A percentile compares a stretch with the other conserved stretches of the same genome.
Evolutionary conservation across 1,140 invertebrate species (phyloP).

Genomic region (Latrodectus geometricus): DNA sequence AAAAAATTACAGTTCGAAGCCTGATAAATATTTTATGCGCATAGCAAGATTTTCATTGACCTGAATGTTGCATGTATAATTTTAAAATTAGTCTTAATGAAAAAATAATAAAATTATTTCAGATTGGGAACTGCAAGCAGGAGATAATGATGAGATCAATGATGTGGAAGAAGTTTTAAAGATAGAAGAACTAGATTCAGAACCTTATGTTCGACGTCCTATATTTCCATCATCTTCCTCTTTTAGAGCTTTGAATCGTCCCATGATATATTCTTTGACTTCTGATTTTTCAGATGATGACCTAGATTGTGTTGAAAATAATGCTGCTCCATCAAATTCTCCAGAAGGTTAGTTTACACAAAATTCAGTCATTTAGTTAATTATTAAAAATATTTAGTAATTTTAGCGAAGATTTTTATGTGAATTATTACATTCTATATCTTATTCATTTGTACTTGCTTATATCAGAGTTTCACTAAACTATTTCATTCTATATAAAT

Average conservation of each 20-base stretch:
- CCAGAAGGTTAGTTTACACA: constrained; percentile 28
- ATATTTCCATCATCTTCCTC: constrained; percentile 17
- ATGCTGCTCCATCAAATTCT: constrained; percentile 48
- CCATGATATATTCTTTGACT: constrained; percentile 30
- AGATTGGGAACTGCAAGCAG: constrained; percentile 53
- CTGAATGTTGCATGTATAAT: too few species aligned
- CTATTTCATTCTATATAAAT: background rate
- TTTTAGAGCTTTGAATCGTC: constrained; percentile 34
- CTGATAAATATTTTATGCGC: too few species aligned
- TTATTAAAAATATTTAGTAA: background rate
- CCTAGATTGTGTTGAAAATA: constrained; percentile 21
- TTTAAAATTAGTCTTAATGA: background rate
- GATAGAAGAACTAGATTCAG: constrained; percentile 57
- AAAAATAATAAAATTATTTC: background rate
- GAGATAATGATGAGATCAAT: constrained; percentile 23
- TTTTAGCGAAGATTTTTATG: background rate
- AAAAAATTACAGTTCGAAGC: too few species aligned
- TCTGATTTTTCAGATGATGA: constrained; percentile 58
- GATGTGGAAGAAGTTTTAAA: constrained; percentile 47
- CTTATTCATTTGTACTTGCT: background rate
- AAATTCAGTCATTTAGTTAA: background rate
- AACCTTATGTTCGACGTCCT: constrained; percentile 45
- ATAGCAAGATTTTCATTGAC: too few species aligned
- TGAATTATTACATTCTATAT: too few species aligned
- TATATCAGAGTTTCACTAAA: background rate